Conservation (phyloP, 2,888 invertebrate genomes). For the Teleiodes luculella region DNA sequence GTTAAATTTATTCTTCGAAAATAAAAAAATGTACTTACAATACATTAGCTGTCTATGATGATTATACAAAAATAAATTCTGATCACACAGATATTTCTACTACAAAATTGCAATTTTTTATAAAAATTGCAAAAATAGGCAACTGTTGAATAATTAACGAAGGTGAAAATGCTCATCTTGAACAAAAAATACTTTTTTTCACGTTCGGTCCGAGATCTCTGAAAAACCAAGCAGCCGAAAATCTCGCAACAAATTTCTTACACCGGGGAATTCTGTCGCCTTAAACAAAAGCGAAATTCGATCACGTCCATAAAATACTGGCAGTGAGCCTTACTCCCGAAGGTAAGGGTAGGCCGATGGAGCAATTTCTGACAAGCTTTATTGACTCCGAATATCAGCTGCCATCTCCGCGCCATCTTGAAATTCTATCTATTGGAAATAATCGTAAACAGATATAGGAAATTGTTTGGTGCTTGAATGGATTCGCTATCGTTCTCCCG, state of each 20-base stretch:
- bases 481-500: not conserved
- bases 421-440: slow-evolving; percentile 6
- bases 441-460: slow-evolving; percentile 5
- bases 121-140: too few species aligned
- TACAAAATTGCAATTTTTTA: too few species aligned
- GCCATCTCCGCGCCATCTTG: not conserved
- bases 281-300: not conserved
- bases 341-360: not conserved
- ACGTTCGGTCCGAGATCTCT: not conserved
- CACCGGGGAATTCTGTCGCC: not conserved
- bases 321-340: not conserved
- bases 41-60: too few species aligned
- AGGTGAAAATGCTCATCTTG: too few species aligned
- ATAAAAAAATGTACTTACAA: too few species aligned
- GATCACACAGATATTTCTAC: too few species aligned
- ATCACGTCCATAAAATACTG: slow-evolving; percentile 1
- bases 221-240: not conserved
- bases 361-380: slow-evolving; percentile 1
- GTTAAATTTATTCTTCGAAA: too few species aligned
- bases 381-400: not conserved
- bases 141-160: too few species aligned
- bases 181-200: not conserved
- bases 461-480: slow-evolving; percentile 1
- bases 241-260: not conserved
- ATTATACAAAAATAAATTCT: too few species aligned